A percentile compares a stretch with the other conserved stretches of the same genome.
These are phyloP conservation scores for Taxidea taxus DNA, from an alignment of 2,113 vertebrate species.

Conservation along the genomic window DNA sequence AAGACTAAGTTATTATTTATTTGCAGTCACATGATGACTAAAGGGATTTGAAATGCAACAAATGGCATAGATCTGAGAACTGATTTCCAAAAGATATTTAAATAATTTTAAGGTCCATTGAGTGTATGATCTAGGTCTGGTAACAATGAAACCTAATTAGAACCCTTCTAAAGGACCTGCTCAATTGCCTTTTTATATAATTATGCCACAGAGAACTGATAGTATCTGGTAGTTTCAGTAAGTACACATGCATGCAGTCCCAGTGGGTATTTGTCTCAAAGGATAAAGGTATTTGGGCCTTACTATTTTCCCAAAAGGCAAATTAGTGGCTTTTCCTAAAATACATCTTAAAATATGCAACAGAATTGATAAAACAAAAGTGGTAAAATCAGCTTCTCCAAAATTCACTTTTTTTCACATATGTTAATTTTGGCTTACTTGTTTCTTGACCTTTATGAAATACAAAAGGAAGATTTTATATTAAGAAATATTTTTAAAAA, in stretches of 20 bases:
- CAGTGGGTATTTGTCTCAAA: neutral
- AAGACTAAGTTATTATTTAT: neutral
- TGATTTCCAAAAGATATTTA: neutral
- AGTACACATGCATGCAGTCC: neutral
- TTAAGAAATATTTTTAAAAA: neutral
- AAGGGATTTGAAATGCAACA: neutral
- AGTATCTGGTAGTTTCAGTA: neutral
- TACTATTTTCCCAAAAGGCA: neutral
- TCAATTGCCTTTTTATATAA: neutral
- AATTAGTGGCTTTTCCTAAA: neutral
- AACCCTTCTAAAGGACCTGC: neutral
- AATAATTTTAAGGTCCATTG: neutral
- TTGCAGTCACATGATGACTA: neutral
- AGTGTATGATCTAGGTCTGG: neutral
- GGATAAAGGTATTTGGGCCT: neutral
- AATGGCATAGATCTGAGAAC: neutral
- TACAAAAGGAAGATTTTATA: neutral
- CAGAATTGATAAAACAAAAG: conserved; percentile 22
- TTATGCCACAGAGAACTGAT: neutral
- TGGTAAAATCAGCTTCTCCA: neutral
- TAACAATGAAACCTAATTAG: neutral
- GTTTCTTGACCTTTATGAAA: conserved; percentile 19
- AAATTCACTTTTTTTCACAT: neutral
- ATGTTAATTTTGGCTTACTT: neutral
- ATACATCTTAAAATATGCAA: conserved; percentile 30